Conservation (phyloP, 1,140 invertebrate genomes). For the Cardiocondyla obscurior region DNA sequence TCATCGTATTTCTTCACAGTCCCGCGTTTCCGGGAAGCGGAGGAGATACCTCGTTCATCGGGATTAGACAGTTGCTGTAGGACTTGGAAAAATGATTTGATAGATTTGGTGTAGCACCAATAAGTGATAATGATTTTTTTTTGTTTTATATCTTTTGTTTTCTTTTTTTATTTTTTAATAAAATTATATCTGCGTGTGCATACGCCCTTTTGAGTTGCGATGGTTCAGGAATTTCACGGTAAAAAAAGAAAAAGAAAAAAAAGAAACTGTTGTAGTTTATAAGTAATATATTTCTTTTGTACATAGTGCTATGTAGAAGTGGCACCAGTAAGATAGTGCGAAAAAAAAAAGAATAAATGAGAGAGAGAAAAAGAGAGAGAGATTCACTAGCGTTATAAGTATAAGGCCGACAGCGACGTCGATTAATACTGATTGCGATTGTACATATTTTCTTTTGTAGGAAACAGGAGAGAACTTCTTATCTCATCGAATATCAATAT, state of each 20-base stretch:
- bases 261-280: conserved; percentile 30
- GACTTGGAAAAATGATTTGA: conserved; percentile 31
- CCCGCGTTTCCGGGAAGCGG: no score
- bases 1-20: background rate
- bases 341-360: background rate
- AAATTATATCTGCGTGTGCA: conserved; percentile 74
- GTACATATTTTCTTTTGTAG: background rate
- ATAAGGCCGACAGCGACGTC: background rate
- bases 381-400: background rate
- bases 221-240: conserved; percentile 43
- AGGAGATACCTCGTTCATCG: background rate
- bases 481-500: background rate
- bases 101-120: conserved; percentile 33
- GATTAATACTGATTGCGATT: conserved; percentile 1
- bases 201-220: conserved; percentile 58
- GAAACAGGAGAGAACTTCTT: background rate
- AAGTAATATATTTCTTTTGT: conserved; percentile 42
- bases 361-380: background rate
- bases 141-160: no score
- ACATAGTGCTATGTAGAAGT: conserved; percentile 8
- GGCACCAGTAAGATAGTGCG: conserved; percentile 17
- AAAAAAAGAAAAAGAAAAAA: no score
- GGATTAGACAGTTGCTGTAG: background rate
- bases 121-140: background rate
- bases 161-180: conserved; percentile 78